Evolutionary conservation across 1,140 invertebrate species (phyloP).

Genomic region (Pomacea maculata): DNA sequence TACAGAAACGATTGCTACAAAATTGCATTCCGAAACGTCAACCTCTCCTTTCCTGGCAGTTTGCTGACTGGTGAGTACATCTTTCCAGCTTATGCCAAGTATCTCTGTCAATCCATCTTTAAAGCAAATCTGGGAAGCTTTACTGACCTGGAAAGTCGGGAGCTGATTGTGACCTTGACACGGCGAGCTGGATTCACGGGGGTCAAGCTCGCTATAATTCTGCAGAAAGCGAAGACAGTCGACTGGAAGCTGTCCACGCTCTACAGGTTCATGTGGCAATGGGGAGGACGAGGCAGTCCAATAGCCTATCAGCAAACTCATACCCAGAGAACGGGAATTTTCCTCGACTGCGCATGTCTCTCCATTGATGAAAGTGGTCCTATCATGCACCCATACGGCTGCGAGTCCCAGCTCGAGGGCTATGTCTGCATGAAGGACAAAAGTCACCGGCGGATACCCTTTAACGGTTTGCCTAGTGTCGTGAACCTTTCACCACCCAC

Average conservation of each 20-base stretch:
- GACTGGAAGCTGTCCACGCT: background rate
- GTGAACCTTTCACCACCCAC: background rate
- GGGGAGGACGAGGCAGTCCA: constrained; percentile 4
- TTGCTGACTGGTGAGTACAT: no score
- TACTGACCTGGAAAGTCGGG: no score
- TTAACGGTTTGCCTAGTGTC: background rate
- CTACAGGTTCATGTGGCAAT: background rate
- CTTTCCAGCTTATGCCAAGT: no score
- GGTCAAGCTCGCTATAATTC: no score
- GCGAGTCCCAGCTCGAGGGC: background rate
- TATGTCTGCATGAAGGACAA: constrained; percentile 6
- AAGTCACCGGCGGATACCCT: background rate
- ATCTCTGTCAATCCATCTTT: no score
- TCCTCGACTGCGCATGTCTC: background rate
- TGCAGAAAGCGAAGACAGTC: no score
- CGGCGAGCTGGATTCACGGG: no score
- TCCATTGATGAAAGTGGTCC: background rate
- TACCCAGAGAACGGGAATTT: background rate
- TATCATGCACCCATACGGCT: background rate
- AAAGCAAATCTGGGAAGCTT: no score
- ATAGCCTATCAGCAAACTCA: constrained; percentile 3
- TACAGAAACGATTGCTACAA: background rate
- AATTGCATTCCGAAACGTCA: background rate
- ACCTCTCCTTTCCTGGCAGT: no score
- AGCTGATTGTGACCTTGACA: no score